phyloP scores from a whole-genome alignment of 1,140 invertebrate species.

The Forficula auricularia region DNA sequence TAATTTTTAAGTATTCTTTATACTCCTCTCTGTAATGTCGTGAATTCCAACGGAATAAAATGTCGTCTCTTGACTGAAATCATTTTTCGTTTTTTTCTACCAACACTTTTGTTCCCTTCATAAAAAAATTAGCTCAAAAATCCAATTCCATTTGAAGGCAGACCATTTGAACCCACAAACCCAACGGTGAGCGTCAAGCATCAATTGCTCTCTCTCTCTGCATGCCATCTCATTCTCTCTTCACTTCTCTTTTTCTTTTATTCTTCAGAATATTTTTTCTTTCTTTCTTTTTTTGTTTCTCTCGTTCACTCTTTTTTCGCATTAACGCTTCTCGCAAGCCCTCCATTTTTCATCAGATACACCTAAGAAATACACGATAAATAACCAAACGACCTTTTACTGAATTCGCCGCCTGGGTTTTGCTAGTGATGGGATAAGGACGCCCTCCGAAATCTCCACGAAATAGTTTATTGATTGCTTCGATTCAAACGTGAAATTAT shows the following conservation, averaged over 20 bases:
- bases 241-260: conserved; percentile 16
- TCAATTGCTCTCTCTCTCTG: conserved; percentile 4
- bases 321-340: conserved; percentile 12
- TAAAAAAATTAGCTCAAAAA: no score
- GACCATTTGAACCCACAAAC: no score
- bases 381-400: conserved; percentile 5
- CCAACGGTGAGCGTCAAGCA: conserved; percentile 31
- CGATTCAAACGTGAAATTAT: no score
- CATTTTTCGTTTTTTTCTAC: no score
- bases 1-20: no score
- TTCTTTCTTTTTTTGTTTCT: conserved; percentile 15
- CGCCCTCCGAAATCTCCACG: background rate
- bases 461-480: no score
- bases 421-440: conserved; percentile 11
- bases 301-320: conserved; percentile 8
- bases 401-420: conserved; percentile 1
- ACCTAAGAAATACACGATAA: conserved; percentile 12
- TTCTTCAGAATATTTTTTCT: conserved; percentile 12
- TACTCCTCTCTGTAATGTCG: no score
- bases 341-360: conserved; percentile 18
- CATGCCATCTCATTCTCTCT: conserved; percentile 11
- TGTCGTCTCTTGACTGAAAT: no score
- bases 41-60: no score
- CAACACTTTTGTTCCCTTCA: no score
- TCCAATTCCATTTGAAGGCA: no score